Conservation (phyloP, 2,797 vertebrate species). For the Spheniscus humboldti region DNA sequence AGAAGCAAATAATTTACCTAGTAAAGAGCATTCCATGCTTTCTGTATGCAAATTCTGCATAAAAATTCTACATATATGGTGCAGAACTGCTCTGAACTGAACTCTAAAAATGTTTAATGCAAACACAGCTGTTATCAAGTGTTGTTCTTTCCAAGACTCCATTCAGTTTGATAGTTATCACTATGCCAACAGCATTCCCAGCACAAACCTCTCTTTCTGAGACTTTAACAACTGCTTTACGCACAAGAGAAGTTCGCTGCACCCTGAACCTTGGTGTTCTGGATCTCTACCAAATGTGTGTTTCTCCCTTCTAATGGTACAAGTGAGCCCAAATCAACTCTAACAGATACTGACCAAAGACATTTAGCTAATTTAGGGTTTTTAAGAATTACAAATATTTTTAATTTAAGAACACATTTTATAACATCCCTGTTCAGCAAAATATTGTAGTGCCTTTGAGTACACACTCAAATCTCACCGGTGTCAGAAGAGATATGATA, state of each 20-base stretch:
- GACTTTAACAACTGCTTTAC: neutral
- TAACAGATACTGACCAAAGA: neutral
- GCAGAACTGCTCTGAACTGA: constrained; percentile 61
- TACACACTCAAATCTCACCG: neutral
- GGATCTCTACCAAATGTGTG: neutral
- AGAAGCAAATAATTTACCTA: constrained; percentile 67
- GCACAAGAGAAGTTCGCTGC: neutral
- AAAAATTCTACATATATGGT: constrained; percentile 65
- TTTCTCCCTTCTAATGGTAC: neutral
- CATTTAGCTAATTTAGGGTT: neutral
- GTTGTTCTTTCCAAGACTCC: constrained; percentile 67
- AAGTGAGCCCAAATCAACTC: neutral
- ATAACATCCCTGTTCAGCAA: neutral
- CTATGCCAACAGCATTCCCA: constrained; percentile 54
- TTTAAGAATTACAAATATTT: neutral
- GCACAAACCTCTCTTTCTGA: constrained; percentile 23
- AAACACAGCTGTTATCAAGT: constrained; percentile 73
- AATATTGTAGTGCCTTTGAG: neutral
- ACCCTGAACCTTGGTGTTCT: neutral
- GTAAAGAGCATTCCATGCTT: constrained; percentile 65
- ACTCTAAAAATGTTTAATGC: constrained; percentile 68
- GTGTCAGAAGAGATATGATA: neutral
- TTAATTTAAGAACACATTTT: neutral
- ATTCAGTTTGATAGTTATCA: constrained; percentile 63
- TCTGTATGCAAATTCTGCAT: constrained; percentile 72